A percentile compares a stretch with the other conserved stretches of the same genome.
These are phyloP conservation scores for Tetragonisca angustula DNA, from an alignment of 2,888 invertebrate genomes.

Conservation along the genomic window DNA sequence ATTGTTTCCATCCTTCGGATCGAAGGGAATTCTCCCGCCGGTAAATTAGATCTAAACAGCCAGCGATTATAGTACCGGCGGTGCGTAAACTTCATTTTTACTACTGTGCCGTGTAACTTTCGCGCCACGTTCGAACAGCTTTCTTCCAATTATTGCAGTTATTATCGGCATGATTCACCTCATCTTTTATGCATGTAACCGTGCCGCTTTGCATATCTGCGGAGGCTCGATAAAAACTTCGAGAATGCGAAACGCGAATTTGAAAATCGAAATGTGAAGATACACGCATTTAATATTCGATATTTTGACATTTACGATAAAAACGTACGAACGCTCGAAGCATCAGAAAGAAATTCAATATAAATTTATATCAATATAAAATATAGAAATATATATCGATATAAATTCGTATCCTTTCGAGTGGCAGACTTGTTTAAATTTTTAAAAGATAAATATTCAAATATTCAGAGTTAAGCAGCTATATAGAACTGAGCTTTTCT, in stretches of 20 bases:
- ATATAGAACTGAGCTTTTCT: neutral
- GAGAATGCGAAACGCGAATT: neutral
- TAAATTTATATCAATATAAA: neutral
- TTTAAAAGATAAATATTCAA: neutral
- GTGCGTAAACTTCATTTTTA: conserved; percentile 11
- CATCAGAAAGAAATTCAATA: neutral
- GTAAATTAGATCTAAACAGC: conserved; percentile 22
- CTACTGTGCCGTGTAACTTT: neutral
- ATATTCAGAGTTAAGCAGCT: neutral
- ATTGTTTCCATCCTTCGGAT: conserved; percentile 45
- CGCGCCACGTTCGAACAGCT: neutral
- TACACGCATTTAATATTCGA: no score
- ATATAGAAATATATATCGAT: no score
- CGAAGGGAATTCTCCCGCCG: conserved; percentile 34
- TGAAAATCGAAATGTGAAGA: no score
- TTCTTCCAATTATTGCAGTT: neutral
- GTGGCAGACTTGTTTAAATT: neutral
- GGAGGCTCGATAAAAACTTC: neutral
- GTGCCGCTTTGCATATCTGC: neutral
- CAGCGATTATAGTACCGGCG: neutral
- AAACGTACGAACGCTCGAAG: neutral
- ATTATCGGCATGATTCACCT: neutral
- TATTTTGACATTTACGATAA: neutral
- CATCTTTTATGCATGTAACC: neutral
- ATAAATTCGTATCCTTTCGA: neutral